Evolutionary conservation across 1,140 invertebrate genomes (phyloP).

Genomic region (Plutomurus gul): DNA sequence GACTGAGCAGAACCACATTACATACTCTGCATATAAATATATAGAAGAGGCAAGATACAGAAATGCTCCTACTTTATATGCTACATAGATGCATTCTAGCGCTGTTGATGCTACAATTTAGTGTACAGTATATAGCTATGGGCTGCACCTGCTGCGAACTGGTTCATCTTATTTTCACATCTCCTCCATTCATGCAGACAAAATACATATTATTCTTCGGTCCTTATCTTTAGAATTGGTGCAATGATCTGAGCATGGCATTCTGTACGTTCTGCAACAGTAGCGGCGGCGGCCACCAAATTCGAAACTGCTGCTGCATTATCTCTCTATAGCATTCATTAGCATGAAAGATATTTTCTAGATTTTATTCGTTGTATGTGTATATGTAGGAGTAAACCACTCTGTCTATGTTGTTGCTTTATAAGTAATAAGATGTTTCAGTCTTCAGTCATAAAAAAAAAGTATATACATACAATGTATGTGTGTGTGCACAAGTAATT

Average conservation of each 20-base stretch:
- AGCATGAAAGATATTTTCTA: no score
- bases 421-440: no score
- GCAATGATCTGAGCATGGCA: not conserved
- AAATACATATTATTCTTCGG: not conserved
- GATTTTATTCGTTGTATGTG: no score
- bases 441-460: no score
- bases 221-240: not conserved
- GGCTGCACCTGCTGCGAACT: slow-evolving; percentile 6
- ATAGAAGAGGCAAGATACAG: not conserved
- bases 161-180: slow-evolving; percentile 18
- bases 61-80: not conserved
- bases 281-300: no score
- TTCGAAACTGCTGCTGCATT: no score
- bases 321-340: no score
- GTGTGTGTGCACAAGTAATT: no score
- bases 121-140: not conserved
- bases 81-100: not conserved
- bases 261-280: no score
- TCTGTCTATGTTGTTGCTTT: no score
- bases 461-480: no score
- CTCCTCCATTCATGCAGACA: not conserved
- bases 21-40: not conserved
- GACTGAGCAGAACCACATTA: not conserved
- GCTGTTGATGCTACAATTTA: not conserved
- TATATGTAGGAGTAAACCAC: no score